Percentiles rank a stretch among this genome's conserved stretches.
phyloP scores from a whole-genome alignment of 2,888 invertebrate species.

The Melanophora roralis region DNA sequence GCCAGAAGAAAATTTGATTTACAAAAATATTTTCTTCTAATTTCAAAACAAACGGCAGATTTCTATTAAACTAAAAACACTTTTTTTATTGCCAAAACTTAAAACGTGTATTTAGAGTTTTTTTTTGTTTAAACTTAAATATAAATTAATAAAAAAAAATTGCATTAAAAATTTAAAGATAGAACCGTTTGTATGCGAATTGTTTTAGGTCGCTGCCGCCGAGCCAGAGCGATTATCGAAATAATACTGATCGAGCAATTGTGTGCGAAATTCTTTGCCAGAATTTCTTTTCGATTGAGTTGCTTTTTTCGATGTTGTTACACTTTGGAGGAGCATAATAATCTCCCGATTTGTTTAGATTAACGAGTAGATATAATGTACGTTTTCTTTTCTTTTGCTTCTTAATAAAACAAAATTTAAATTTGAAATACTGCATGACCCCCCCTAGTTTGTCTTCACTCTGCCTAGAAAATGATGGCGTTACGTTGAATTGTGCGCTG shows the following conservation, averaged over 20 bases:
- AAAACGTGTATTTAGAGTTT: background rate
- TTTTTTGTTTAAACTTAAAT: background rate
- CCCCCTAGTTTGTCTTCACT: background rate
- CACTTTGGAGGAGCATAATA: slow-evolving; percentile 13
- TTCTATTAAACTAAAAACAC: too few relatives aligned
- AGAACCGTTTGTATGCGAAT: slow-evolving; percentile 28
- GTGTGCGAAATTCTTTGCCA: slow-evolving; percentile 58
- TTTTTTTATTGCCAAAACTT: too few relatives aligned
- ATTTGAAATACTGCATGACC: background rate
- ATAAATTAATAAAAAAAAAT: background rate
- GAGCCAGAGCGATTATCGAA: slow-evolving; percentile 70
- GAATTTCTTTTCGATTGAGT: slow-evolving; percentile 49
- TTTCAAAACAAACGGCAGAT: slow-evolving; percentile 11
- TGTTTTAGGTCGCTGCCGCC: slow-evolving; percentile 65
- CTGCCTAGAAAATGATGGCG: background rate
- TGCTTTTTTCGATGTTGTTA: background rate
- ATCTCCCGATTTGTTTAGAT: slow-evolving; percentile 50
- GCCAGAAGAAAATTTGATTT: background rate
- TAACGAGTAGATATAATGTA: slow-evolving; percentile 3
- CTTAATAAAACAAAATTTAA: slow-evolving; percentile 7
- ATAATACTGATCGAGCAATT: slow-evolving; percentile 66
- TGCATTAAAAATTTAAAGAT: background rate
- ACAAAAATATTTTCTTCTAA: background rate
- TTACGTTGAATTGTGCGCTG: background rate
- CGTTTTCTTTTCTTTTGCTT: background rate